Conservation (phyloP, 1,140 invertebrate species). For the Ostrea denselamellosa region DNA sequence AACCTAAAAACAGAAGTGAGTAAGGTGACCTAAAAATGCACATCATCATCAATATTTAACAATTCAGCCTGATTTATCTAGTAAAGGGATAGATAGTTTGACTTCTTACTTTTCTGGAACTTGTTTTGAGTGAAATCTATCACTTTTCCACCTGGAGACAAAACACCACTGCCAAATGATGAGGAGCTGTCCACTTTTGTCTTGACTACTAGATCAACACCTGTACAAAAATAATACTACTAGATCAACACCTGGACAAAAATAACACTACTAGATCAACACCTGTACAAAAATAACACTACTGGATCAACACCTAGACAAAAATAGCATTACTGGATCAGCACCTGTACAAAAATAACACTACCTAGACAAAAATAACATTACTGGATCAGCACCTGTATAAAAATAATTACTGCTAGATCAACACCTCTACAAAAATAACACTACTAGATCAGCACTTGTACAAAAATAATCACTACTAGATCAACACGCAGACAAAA, state of each 20-base stretch:
- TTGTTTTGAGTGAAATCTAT: constrained; percentile 6
- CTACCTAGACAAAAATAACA: neutral
- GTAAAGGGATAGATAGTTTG: neutral
- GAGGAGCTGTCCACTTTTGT: neutral
- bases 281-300: too few relatives aligned
- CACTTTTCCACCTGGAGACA: constrained; percentile 17
- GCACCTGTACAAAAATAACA: too few relatives aligned
- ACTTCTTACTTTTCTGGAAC: neutral
- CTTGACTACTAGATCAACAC: constrained; percentile 32
- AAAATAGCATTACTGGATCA: neutral
- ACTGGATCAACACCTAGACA: neutral
- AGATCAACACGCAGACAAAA: neutral
- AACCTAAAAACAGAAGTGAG: too few relatives aligned
- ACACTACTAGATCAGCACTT: constrained; percentile 33
- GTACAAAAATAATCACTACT: too few relatives aligned
- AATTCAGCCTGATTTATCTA: too few relatives aligned
- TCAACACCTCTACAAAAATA: neutral
- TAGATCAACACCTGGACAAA: neutral
- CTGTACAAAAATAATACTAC: neutral
- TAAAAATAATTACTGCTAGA: too few relatives aligned
- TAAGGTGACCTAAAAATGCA: too few relatives aligned
- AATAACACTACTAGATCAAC: constrained; percentile 8
- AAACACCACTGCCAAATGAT: neutral
- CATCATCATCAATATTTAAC: neutral
- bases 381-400: too few relatives aligned